phyloP scores from a whole-genome alignment of 1,140 invertebrate species.

The Drosophila nigromelanica region DNA sequence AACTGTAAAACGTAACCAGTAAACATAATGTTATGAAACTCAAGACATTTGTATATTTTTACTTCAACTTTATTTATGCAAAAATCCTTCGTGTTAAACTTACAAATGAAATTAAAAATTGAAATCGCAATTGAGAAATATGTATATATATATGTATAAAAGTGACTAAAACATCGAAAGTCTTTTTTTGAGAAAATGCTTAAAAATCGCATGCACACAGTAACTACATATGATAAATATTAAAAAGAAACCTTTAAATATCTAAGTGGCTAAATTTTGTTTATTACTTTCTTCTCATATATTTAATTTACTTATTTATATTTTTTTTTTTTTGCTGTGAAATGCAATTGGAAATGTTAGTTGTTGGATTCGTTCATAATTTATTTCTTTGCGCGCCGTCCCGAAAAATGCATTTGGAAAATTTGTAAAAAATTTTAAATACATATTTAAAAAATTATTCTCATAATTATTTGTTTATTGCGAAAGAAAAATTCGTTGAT shows the following conservation, averaged over 20 bases:
- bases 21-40: neutral
- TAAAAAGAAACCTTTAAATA: slow-evolving; percentile 60
- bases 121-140: slow-evolving; percentile 39
- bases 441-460: neutral
- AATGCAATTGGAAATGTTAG: slow-evolving; percentile 70
- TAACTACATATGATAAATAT: slow-evolving; percentile 43
- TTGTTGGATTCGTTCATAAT: slow-evolving; percentile 20
- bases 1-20: neutral
- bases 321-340: slow-evolving; percentile 45
- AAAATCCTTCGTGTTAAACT: slow-evolving; percentile 62
- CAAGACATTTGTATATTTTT: slow-evolving; percentile 18
- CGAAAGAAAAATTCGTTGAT: slow-evolving; percentile 24
- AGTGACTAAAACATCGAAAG: slow-evolving; percentile 51
- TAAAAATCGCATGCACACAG: slow-evolving; percentile 51
- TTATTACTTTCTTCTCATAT: neutral
- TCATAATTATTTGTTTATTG: slow-evolving; percentile 22
- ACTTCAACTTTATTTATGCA: slow-evolving; percentile 75
- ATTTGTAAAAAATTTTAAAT: slow-evolving; percentile 14
- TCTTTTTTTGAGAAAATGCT: slow-evolving; percentile 34
- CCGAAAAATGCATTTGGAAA: slow-evolving; percentile 23
- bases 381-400: slow-evolving; percentile 35
- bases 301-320: slow-evolving; percentile 19
- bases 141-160: slow-evolving; percentile 9
- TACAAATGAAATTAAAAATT: slow-evolving; percentile 70
- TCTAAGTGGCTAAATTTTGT: slow-evolving; percentile 31